Base-by-base conservation (phyloP, 2,888 invertebrate genomes). In the Synergus laeviventris region DNA sequence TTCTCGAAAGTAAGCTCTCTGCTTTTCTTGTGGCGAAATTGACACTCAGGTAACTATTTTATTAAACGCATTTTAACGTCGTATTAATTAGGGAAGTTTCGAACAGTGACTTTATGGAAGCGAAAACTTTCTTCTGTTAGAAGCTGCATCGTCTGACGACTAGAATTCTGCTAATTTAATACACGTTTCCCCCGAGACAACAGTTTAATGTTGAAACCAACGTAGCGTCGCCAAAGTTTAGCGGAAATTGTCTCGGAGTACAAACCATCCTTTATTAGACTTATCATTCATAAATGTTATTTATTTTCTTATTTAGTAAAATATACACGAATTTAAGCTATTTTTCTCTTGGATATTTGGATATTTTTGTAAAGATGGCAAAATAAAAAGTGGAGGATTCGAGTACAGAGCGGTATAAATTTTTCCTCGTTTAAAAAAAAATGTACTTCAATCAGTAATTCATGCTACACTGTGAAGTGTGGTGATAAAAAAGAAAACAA, bases 1-100 rank as follows among this genome's bases (percentile, higher is more conserved):
- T 74, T 45, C 45, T 45, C 9, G 36, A 8, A 38, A 16, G 49
- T 54, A 64, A 56, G 36, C 16, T 38, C 38, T 2, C 54, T 64
- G 64, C 64, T 75, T 75, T 75, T 75, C 64, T 75, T 64, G 64
- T 9, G 45, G 18, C 54, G n/a, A 54, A 76, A 81, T 81, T 75
- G 80, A 79, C 81, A 78, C 78, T 78, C 66, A 61, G 76, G 78
- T 73, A 78, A 82, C 74, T 76, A 73, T 81, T 83, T 80, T 78
- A 80, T 80, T 78, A 75, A 74, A 31, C 75, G 61, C 75, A 54
- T 76, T 74, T 79, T 76, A 78, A 80, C 78, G 75, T 79, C 79
- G 76, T 80, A 81, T 84, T 82, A 82, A 84, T 84, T 81, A 80
- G 77, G 49, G 79, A 79, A 84, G 73, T 80, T 82, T 76, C 78